Base-by-base conservation (phyloP, 2,797 vertebrate species). In the Pantherophis vulpinus region DNA sequence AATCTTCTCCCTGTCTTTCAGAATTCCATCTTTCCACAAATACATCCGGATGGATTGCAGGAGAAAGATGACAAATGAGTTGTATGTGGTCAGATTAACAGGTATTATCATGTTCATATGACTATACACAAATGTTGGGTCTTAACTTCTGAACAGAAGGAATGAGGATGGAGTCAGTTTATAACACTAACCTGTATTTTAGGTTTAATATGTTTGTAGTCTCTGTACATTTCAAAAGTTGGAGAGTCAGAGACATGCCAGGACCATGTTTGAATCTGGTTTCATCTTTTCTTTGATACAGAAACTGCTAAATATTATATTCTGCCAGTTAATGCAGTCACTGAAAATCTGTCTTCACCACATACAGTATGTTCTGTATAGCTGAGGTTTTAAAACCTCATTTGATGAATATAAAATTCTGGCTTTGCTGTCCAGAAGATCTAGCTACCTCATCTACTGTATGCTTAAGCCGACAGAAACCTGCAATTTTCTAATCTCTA, bases 51-150 rank as follows among this genome's bases (percentile, higher is more conserved):
- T 97, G 97, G 97, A 96, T 97, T 96, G 96, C 96, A 96, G 95
- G 93, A 95, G 97, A 97, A 97, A 97, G 96, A 97, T 97, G 97
- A 97, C 97, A 98, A 98, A 98, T 97, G 97, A 97, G 96, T 97
- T 97, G 97, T 97, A 96, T 98, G 98, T 98, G 97, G 96, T 79
- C 95, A 97, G 97, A 98, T 98, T 98, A 98, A 98, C 97, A 97
- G 94, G 92, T 96, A 98, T 98, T 98, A 98, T 54, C 96, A 42
- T 42, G 42, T 42, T 42, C 42, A 93, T 92, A 95, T 94, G 96
- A 93, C 94, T 97, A 96, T 96, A 92, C 90, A 94, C 94, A 97
- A 96, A 95, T 97, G 90, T 94, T 96, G 94, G 93, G 93, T 95
- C 94, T 93, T 96, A 94, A 94, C 93, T 54, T 79, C 91, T 95